Base-by-base conservation (phyloP, 1,140 invertebrate species). In the Chironomus tepperi region DNA sequence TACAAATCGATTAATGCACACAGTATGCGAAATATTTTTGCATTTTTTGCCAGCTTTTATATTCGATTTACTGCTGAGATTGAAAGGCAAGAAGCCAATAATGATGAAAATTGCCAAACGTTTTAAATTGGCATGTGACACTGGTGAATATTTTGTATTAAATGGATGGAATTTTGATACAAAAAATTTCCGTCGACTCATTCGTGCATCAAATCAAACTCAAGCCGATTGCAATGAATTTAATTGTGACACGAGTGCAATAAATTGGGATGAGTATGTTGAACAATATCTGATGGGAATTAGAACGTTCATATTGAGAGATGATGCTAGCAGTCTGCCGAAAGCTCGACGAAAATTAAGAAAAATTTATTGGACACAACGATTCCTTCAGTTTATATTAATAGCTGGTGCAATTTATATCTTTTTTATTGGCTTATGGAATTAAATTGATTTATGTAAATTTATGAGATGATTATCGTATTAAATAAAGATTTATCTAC, bases 161-260 rank as follows among this genome's bases (percentile, higher is more conserved):
- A 88, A 92, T 78, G 90, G 97, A 78, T 98, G 94, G 94, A 85
- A 89, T 64, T 98, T 98, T 79, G 84, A 87, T 15, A 88, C 88
- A 21, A 84, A 88, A 1, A 95, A 96, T 78, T 86, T 95, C 77
- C 84, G 85, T 15, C 84, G 88, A 70, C 83, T 98, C 0, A 83
- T 86, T 57, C 81, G 84, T 18, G 84, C 86, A 64, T 84, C 94
- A n/a, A 83, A 84, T 9, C 72, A 75, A 0, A 81, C 85, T 0
- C 82, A 85, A 21, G 15, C 9, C 10, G 92, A 95, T 77, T 83
- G 83, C 7, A 80, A 81, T 19, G 80, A 82, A 0, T 93, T 92
- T 77, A 82, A 85, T 74, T 82, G 89, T 15, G 86, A 90, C 78
- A 83, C 91, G 2, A 80, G 79, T 0, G 78, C 80, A 7, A 79